Percentiles rank a stretch among this genome's conserved stretches.
phyloP scores from a whole-genome alignment of 2,888 invertebrate genomes.

The Pteria penguin region DNA sequence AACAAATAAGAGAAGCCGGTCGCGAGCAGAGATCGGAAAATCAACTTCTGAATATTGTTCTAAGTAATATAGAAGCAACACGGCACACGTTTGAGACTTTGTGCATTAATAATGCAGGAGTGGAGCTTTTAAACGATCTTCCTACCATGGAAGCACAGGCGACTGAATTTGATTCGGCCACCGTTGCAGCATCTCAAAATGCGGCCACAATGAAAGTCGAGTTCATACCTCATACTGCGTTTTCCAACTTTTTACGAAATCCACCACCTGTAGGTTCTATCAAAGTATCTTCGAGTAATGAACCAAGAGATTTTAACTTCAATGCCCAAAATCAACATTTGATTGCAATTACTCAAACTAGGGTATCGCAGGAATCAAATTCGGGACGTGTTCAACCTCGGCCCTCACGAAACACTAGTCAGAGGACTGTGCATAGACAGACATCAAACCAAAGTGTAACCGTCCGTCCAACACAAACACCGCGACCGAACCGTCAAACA shows the following conservation, averaged over 20 bases:
- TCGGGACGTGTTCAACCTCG: not conserved
- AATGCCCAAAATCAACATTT: not conserved
- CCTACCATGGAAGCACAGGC: conserved; percentile 52
- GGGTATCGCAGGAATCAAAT: not conserved
- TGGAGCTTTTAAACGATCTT: conserved; percentile 51
- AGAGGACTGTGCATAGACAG: conserved; percentile 1
- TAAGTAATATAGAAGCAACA: conserved; percentile 55
- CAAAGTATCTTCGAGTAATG: conserved; percentile 6
- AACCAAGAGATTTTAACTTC: not conserved
- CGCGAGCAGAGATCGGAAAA: conserved; percentile 46
- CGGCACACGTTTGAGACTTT: conserved; percentile 52
- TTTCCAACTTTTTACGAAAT: conserved; percentile 30
- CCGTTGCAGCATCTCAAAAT: conserved; percentile 36
- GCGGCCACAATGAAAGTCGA: conserved; percentile 48
- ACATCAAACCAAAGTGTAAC: conserved; percentile 6
- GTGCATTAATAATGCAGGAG: conserved; percentile 47
- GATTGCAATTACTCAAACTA: not conserved
- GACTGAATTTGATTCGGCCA: conserved; percentile 52
- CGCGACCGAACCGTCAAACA: conserved; percentile 9
- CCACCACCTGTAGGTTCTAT: conserved; percentile 37
- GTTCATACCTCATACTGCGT: conserved; percentile 46
- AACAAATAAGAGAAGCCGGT: conserved; percentile 51
- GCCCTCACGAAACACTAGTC: not conserved
- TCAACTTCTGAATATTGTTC: conserved; percentile 47
- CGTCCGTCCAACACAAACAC: conserved; percentile 25